These are phyloP conservation scores for Lepidurus packardi DNA, from an alignment of 1,140 invertebrate species.

Conservation along the genomic window DNA sequence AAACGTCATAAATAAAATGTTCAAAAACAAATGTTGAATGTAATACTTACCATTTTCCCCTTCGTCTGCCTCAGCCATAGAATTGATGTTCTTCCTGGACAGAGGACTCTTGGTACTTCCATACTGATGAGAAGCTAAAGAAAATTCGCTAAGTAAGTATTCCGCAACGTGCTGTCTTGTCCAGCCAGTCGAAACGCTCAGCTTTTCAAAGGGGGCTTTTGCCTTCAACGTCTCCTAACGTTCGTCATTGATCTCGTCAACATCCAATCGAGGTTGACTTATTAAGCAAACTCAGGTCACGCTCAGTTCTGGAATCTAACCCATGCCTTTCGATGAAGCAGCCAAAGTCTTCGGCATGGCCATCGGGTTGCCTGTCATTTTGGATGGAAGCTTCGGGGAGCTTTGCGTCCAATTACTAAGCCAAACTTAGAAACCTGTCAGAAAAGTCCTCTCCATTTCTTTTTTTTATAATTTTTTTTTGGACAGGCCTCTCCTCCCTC, in stretches of 20 bases:
- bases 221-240: neutral
- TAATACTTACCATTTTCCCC: neutral
- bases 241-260: conserved; percentile 15
- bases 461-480: neutral
- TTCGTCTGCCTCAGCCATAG: neutral
- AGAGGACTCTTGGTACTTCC: neutral
- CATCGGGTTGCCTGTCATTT: conserved; percentile 9
- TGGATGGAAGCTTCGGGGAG: neutral
- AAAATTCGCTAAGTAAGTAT: neutral
- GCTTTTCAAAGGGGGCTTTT: neutral
- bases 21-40: neutral
- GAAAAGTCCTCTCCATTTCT: neutral
- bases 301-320: neutral
- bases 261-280: neutral
- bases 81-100: neutral
- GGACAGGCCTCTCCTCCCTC: neutral
- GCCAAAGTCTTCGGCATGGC: neutral
- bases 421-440: conserved; percentile 3
- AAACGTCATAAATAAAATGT: neutral
- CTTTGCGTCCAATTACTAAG: neutral
- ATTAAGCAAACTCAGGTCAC: conserved; percentile 8
- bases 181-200: neutral
- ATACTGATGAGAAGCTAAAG: conserved; percentile 5
- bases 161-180: neutral
- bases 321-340: conserved; percentile 21